Conservation (phyloP, 2,113 vertebrate species). For the Xenus cinereus region DNA sequence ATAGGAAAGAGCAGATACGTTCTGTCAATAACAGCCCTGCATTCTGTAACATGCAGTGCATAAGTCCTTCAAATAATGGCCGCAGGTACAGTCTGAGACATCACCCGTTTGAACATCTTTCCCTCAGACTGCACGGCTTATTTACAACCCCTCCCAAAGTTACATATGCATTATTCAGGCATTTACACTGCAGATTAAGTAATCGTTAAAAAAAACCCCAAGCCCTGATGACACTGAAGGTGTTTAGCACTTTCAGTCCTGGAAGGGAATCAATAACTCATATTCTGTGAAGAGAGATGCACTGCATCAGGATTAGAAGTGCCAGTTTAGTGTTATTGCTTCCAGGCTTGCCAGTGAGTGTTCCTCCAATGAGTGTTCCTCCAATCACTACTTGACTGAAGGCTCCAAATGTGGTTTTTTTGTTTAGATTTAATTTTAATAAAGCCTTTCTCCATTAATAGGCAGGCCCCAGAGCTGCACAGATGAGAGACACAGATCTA, state of each 20-base stretch:
- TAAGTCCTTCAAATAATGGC: not conserved
- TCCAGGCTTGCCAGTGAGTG: not conserved
- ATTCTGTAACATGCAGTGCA: not conserved
- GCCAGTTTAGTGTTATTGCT: not conserved
- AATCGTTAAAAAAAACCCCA: not conserved
- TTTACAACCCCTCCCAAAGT: not conserved
- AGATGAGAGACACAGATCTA: not conserved
- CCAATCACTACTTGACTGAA: not conserved
- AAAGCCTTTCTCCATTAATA: not conserved
- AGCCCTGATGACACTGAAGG: not conserved
- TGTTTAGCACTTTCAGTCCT: not conserved
- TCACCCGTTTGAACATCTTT: not conserved
- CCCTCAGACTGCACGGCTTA: not conserved
- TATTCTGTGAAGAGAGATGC: not conserved
- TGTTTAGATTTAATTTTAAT: not conserved
- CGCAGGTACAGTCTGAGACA: accelerated
- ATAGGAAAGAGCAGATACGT: not conserved
- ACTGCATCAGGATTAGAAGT: not conserved
- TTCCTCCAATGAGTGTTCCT: not conserved
- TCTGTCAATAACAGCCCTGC: not conserved
- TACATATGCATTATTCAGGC: accelerated
- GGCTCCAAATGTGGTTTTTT: not conserved
- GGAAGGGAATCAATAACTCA: not conserved
- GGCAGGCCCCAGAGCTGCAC: not conserved
- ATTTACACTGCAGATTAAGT: not conserved